These are phyloP conservation scores for Triplophysa tibetana DNA, from an alignment of 2,113 vertebrate species.

Conservation along the genomic window DNA sequence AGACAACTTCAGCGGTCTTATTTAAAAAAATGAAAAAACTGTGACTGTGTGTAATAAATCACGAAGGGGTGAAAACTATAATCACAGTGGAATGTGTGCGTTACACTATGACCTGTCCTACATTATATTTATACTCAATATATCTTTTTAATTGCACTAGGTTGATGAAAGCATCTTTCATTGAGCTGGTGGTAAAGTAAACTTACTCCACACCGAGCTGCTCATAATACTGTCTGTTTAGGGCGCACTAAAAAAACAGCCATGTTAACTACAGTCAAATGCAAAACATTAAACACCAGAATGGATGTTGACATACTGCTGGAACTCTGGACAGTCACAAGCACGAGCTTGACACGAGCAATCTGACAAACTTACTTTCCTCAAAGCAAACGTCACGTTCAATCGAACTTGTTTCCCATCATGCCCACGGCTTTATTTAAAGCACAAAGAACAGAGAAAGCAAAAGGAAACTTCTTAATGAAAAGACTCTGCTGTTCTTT, in stretches of 20 bases:
- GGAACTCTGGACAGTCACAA: no score
- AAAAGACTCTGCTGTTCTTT: slow-evolving; percentile 46
- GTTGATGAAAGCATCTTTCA: background rate
- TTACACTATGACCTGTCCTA: background rate
- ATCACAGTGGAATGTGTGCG: slow-evolving; percentile 13
- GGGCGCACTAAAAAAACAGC: background rate
- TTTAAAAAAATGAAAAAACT: background rate
- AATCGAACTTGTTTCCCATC: background rate
- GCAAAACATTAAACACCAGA: no score
- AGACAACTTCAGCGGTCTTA: no score
- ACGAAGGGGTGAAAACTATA: slow-evolving; percentile 1
- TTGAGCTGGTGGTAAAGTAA: background rate
- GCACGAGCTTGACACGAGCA: slow-evolving; percentile 47
- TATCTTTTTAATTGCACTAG: background rate
- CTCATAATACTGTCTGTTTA: background rate
- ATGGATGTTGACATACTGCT: no score
- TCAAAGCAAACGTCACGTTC: slow-evolving; percentile 57
- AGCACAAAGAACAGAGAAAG: slow-evolving; percentile 44
- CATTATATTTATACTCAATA: background rate
- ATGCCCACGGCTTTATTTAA: slow-evolving; percentile 38
- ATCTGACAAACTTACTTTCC: slow-evolving; percentile 65
- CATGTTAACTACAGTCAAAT: background rate
- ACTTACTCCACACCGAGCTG: background rate
- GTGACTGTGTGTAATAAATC: background rate
- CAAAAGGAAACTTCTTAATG: slow-evolving; percentile 21